A percentile compares a stretch with the other conserved stretches of the same genome.
phyloP scores from a whole-genome alignment of 2,888 invertebrate species.

The Nephrotoma guestfalica region DNA sequence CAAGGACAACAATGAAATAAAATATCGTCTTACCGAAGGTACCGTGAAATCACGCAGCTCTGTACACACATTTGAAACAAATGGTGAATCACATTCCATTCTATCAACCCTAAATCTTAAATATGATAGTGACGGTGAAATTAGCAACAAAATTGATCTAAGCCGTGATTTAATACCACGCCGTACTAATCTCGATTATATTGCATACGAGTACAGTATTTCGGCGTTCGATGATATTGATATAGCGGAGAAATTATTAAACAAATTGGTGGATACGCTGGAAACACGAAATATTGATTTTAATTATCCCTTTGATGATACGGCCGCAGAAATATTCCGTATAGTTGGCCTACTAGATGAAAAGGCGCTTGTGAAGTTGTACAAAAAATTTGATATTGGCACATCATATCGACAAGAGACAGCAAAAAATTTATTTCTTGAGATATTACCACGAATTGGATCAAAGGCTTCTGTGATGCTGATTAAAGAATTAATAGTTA shows the following conservation, averaged over 20 bases:
- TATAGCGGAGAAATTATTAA: conserved; percentile 22
- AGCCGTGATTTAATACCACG: conserved; percentile 17
- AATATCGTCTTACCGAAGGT: conserved; percentile 27
- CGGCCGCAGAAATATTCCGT: conserved; percentile 28
- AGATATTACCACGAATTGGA: conserved; percentile 53
- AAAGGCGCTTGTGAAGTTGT: conserved; percentile 32
- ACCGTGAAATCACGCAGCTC: conserved; percentile 24
- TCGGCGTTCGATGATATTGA: conserved; percentile 23
- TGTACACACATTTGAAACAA: conserved; percentile 32
- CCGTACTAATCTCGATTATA: conserved; percentile 19
- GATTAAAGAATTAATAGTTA: conserved; percentile 46
- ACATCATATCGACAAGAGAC: conserved; percentile 64
- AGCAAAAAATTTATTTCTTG: conserved; percentile 55
- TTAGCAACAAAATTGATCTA: conserved; percentile 14
- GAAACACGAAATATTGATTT: conserved; percentile 29
- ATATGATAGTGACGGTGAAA: conserved; percentile 21
- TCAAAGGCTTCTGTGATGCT: conserved; percentile 49
- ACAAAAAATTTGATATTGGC: conserved; percentile 44
- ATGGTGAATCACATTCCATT: conserved; percentile 31
- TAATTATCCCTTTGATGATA: conserved; percentile 29
- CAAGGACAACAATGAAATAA: conserved; percentile 11
- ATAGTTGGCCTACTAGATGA: conserved; percentile 29
- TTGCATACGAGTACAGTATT: neutral
- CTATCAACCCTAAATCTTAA: conserved; percentile 9
- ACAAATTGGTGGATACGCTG: conserved; percentile 28